Base-by-base conservation (phyloP, 2,113 vertebrate genomes). In the Tenebrosternarchus preto region DNA sequence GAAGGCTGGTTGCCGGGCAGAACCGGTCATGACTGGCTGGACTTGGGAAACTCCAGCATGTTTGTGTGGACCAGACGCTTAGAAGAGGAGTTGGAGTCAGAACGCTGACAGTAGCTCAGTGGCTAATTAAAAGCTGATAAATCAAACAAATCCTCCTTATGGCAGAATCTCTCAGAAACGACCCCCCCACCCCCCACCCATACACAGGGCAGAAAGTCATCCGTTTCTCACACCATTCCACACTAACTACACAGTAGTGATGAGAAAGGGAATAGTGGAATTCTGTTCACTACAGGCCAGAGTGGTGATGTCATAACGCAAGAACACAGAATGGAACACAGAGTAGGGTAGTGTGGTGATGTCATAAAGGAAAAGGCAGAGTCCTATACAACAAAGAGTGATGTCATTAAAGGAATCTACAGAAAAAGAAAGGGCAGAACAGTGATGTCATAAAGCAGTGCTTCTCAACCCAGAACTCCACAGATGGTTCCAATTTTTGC, bases 101-200 rank as follows among this genome's bases (percentile, higher is more conserved):
- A 75, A 25, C 31, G 71, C 79, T 81, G 79, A 75, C 60, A 39
- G 24, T 56, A 55, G 36, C 29, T 24, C 17, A 29, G 5, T 9
- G 24, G 29, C 0, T 80, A 80, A 80, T 80, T 80, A 72, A 72
- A 72, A 29, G 22, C 27, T 59, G 22, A 2, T 43, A 67, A 29
- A 20, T 33, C 46, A 67, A 63, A 76, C 76, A 78, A 53, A 60
- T 33, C 43, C 63, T 33, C 17, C 61, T 20, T 19, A 64, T 29
- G 16, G 5, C 61, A 19, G 15, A 50, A 50, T 50, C 43, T 12
- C 43, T 2, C 15, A 50, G 43, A 50, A 50, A 50, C 43, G 17
- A 36, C 64, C 29, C n/a, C n/a, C n/a, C n/a, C n/a, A n/a, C n/a
- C n/a, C n/a, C n/a, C 16, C 29, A 20, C 1, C 4, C 63, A 19